Base-by-base conservation (phyloP, 1,140 invertebrate species). In the Leucophenga varia region DNA sequence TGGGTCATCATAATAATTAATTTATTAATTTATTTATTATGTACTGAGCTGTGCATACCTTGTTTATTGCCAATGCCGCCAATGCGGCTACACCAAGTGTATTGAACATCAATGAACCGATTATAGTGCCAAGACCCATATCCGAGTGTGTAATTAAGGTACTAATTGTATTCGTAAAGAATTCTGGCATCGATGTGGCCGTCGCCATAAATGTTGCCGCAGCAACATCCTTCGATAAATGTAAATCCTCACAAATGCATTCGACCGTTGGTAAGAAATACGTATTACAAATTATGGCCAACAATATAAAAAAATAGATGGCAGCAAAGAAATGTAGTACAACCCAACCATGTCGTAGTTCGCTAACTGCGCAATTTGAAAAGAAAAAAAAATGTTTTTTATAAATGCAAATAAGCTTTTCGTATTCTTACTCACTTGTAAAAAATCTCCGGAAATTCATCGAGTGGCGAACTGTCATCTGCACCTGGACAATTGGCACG, bases 191-290 rank as follows among this genome's bases (percentile, higher is more conserved):
- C 20, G 89, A 92, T 8, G 91, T 93, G 1, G 91, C 92, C 0
- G 90, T 88, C 0, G 93, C 89, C 84, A 96, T 90, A 61, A 95
- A 95, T 0, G 92, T 96, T 0, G 92, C 92, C 0, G 91, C 92
- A 0, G 90, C 91, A 7, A 95, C 88, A 72, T 95, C 91, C 63
- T 82, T 79, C 9, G 86, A 86, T 68, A 89, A 81, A 49, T 86
- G 82, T 16, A 89, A 70, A 44, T 82, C 81, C 20, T 86, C 82
- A 64, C 89, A 91, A 52, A 93, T 90, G 51, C 85, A 80, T 68
- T 92, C 88, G 2, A 94, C 82, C 1, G 88, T 84, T 0, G 90
- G 90, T 12, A 93, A 79, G 55, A 93, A 88, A 60, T 91, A 94
- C 60, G 90, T 87, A 63, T 93, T 90, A 73, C 91, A 93, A 2